phyloP scores from a whole-genome alignment of 1,140 invertebrate species.

The Aphidius ervi region DNA sequence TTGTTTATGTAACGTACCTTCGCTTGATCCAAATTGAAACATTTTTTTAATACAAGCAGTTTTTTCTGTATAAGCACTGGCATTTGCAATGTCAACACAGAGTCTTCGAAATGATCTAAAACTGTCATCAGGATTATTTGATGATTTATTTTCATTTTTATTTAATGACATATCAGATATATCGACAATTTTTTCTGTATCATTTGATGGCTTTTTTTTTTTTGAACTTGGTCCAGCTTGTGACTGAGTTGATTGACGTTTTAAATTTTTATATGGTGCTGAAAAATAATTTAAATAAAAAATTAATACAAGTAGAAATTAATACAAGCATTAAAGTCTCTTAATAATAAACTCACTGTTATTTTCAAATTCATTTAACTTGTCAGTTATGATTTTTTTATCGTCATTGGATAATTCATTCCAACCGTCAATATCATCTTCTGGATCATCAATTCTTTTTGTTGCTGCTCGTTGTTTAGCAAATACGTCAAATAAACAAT shows the following conservation, averaged over 20 bases:
- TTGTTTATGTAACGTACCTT: constrained; percentile 46
- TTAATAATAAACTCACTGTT: constrained; percentile 29
- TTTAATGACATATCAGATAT: neutral
- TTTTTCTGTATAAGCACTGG: constrained; percentile 78
- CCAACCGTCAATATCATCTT: constrained; percentile 74
- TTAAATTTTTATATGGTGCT: constrained; percentile 30
- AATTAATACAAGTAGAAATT: too few relatives aligned
- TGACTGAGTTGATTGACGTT: constrained; percentile 2
- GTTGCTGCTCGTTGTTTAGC: constrained; percentile 73
- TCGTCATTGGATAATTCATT: constrained; percentile 63
- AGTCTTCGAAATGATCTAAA: constrained; percentile 76
- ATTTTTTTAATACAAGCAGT: constrained; percentile 70
- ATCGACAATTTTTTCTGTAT: constrained; percentile 2
- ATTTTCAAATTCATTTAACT: constrained; percentile 59
- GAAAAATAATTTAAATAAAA: constrained; percentile 12
- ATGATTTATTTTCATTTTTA: constrained; percentile 15
- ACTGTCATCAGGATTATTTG: constrained; percentile 59
- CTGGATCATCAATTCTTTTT: constrained; percentile 74
- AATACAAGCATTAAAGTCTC: neutral
- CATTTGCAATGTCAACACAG: constrained; percentile 71
- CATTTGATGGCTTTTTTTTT: constrained; percentile 4
- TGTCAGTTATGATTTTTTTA: constrained; percentile 61
- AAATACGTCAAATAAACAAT: constrained; percentile 78
- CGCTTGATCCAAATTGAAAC: constrained; percentile 64
- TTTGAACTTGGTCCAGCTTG: neutral